phyloP scores from a whole-genome alignment of 1,140 invertebrate genomes.

The Drosophila bocqueti region DNA sequence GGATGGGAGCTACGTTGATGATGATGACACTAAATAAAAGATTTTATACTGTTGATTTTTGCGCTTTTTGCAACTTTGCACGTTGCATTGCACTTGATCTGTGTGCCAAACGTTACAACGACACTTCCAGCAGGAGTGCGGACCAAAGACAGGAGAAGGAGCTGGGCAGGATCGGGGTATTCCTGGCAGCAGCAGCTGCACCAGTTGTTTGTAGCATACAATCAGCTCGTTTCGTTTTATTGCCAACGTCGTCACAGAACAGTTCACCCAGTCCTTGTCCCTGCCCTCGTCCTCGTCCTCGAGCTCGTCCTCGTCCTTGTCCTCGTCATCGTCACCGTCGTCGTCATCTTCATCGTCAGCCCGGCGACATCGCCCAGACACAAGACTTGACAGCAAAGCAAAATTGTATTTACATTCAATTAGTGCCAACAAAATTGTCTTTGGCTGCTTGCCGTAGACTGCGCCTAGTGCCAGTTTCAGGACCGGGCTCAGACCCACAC shows the following conservation, averaged over 20 bases:
- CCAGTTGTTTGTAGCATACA: slow-evolving; percentile 80
- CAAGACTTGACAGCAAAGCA: slow-evolving; percentile 83
- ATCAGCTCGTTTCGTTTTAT: slow-evolving; percentile 83
- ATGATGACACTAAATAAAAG: slow-evolving; percentile 84
- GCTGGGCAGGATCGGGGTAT: slow-evolving; percentile 13
- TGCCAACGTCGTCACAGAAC: slow-evolving; percentile 71
- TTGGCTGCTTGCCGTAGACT: slow-evolving; percentile 76
- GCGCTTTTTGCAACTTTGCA: slow-evolving; percentile 82
- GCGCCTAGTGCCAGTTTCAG: slow-evolving; percentile 54
- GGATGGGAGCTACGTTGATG: slow-evolving; percentile 49
- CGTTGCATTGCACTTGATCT: slow-evolving; percentile 83
- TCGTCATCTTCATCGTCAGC: slow-evolving; percentile 44
- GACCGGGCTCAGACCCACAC: slow-evolving; percentile 8
- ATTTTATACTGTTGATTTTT: slow-evolving; percentile 83
- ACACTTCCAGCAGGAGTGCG: slow-evolving; percentile 66
- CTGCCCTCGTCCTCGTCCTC: not conserved
- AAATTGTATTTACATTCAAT: slow-evolving; percentile 84
- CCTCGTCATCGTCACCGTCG: slow-evolving; percentile 2
- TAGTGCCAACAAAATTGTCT: slow-evolving; percentile 84
- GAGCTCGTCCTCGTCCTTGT: not conserved
- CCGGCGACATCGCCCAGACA: slow-evolving; percentile 68
- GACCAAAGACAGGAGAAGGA: slow-evolving; percentile 15
- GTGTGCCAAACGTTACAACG: slow-evolving; percentile 81
- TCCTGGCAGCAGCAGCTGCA: slow-evolving; percentile 48
- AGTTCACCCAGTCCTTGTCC: slow-evolving; percentile 13